Conservation (phyloP, 2,113 vertebrate genomes). For the Falco punctatus region DNA sequence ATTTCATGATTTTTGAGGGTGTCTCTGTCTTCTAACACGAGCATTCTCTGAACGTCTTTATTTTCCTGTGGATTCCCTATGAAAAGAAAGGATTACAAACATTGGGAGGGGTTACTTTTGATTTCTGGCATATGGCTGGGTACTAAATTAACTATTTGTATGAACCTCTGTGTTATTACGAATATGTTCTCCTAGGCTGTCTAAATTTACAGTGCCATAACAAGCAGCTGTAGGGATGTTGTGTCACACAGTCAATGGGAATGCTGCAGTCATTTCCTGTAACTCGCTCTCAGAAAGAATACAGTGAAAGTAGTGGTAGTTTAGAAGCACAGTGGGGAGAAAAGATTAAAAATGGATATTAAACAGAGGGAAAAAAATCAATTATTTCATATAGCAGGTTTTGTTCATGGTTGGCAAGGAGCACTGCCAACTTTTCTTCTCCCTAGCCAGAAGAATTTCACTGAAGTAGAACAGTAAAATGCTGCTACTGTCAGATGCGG, state of each 20-base stretch:
- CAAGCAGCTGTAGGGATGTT: neutral
- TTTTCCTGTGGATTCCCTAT: neutral
- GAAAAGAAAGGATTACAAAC: neutral
- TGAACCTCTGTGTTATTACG: neutral
- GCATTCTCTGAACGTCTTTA: neutral
- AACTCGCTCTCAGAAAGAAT: neutral
- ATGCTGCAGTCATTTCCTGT: neutral
- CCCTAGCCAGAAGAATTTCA: neutral
- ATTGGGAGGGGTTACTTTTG: neutral
- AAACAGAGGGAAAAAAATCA: neutral
- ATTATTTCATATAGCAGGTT: neutral
- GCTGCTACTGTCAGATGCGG: neutral
- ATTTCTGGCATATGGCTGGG: neutral
- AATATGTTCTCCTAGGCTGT: neutral
- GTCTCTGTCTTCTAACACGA: neutral
- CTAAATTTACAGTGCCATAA: neutral
- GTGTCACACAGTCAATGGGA: neutral
- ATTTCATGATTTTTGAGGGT: slow-evolving; percentile 34
- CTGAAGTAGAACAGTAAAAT: neutral
- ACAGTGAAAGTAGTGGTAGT: neutral
- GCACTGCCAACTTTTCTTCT: neutral
- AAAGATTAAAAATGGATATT: neutral
- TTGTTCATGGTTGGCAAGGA: neutral
- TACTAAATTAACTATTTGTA: slow-evolving; percentile 20
- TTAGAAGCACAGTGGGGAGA: neutral